phyloP scores from a whole-genome alignment of 1,140 invertebrate genomes.

The Sycobia sp. region DNA sequence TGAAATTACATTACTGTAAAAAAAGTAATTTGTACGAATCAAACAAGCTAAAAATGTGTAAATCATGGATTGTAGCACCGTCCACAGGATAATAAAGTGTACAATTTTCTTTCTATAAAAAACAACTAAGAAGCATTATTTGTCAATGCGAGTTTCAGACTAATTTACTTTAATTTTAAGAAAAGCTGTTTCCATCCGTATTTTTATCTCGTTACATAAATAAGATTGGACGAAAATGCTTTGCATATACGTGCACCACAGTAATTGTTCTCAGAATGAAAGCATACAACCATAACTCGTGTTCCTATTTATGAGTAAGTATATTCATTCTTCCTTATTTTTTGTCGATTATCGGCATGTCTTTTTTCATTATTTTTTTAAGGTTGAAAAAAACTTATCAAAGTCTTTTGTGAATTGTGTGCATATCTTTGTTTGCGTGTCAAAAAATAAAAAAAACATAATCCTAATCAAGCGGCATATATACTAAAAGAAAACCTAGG shows the following conservation, averaged over 20 bases:
- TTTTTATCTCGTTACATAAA: constrained; percentile 17
- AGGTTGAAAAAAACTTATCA: constrained; percentile 8
- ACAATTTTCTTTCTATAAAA: constrained; percentile 47
- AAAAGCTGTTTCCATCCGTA: constrained; percentile 23
- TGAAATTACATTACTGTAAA: constrained; percentile 31
- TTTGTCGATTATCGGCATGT: constrained; percentile 3
- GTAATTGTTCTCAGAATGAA: constrained; percentile 28
- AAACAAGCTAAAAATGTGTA: constrained; percentile 38
- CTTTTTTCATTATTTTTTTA: constrained; percentile 13
- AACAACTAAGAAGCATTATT: too few species aligned
- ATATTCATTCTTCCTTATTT: constrained; percentile 34
- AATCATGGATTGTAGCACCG: constrained; percentile 49
- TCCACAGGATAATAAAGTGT: constrained; percentile 50
- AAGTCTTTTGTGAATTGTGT: constrained; percentile 35
- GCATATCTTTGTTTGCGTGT: constrained; percentile 30
- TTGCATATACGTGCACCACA: constrained; percentile 22
- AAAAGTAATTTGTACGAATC: constrained; percentile 42
- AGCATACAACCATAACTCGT: constrained; percentile 22
- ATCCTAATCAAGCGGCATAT: constrained; percentile 20
- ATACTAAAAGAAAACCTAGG: constrained; percentile 26
- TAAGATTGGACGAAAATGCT: constrained; percentile 12
- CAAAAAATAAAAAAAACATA: constrained; percentile 23
- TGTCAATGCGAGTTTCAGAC: too few species aligned
- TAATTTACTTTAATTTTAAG: constrained; percentile 27
- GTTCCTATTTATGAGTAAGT: constrained; percentile 35